phyloP scores from a whole-genome alignment of 64 coral and sea anemone genomes.

The Dendrophyllia cribrosa region DNA sequence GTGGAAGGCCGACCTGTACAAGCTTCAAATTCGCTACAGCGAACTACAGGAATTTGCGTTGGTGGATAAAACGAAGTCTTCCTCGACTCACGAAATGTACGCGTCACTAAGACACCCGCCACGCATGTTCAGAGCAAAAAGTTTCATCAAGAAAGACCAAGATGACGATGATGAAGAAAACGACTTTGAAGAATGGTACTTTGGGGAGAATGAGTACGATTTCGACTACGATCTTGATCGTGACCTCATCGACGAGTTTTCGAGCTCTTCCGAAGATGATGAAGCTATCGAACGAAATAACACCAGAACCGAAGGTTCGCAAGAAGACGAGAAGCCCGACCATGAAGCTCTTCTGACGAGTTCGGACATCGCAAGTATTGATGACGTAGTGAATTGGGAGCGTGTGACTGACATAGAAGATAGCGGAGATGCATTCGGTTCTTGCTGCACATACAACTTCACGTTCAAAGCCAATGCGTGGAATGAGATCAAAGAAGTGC shows the following conservation, averaged over 20 bases:
- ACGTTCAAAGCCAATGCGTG: constrained; percentile 30
- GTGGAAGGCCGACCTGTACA: constrained; percentile 62
- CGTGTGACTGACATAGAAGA: constrained; percentile 63
- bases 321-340: constrained; percentile 48
- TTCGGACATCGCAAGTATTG: constrained; percentile 49
- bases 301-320: constrained; percentile 4
- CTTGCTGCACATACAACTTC: constrained; percentile 70
- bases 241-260: constrained; percentile 16
- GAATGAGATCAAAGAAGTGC: constrained; percentile 26
- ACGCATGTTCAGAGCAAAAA: constrained; percentile 61
- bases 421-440: constrained; percentile 60
- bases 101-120: constrained; percentile 71
- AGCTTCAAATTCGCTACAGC: constrained; percentile 85
- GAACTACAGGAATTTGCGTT: constrained; percentile 70
- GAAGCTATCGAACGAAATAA: constrained; percentile 33
- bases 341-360: constrained; percentile 34
- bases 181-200: constrained; percentile 49
- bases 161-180: constrained; percentile 6
- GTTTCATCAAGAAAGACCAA: constrained; percentile 14
- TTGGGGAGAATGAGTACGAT: constrained; percentile 62
- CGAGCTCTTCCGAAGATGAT: constrained; percentile 29
- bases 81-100: not conserved
- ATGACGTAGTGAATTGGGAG: constrained; percentile 66
- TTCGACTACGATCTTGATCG: constrained; percentile 9
- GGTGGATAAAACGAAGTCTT: constrained; percentile 55